These are phyloP conservation scores for Lytechinus variegatus DNA, from an alignment of 35 echinoderm and acorn worm genomes.

Conservation along the genomic window DNA sequence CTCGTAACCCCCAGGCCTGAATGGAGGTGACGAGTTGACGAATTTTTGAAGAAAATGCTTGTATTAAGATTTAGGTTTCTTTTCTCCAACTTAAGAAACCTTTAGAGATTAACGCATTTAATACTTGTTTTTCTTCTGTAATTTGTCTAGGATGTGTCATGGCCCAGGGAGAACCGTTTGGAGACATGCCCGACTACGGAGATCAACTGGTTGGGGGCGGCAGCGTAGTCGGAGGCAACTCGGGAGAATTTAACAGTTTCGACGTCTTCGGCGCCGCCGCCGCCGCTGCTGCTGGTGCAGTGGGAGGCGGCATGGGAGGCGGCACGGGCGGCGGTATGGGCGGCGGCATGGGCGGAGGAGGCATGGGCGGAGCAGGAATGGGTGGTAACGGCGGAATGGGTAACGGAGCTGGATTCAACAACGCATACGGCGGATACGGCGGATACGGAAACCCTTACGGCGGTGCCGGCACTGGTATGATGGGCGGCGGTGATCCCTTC, in stretches of 20 bases:
- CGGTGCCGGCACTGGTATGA: not conserved
- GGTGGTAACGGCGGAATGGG: not conserved
- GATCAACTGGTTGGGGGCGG: not conserved
- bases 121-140: too few species aligned
- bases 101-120: too few species aligned
- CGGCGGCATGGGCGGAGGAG: not conserved
- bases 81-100: too few species aligned
- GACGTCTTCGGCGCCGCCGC: not conserved
- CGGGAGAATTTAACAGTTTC: conserved; percentile 3
- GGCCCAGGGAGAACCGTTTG: not conserved
- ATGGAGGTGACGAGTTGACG: too few species aligned
- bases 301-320: not conserved
- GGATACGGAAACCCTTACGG: not conserved
- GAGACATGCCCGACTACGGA: not conserved
- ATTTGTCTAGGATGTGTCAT: not conserved
- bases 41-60: too few species aligned
- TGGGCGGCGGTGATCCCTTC: not conserved
- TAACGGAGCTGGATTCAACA: not conserved
- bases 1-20: too few species aligned
- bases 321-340: not conserved
- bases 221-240: not conserved
- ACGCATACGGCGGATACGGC: not conserved
- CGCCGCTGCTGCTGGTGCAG: not conserved
- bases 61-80: too few species aligned
- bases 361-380: not conserved